A percentile compares a stretch with the other conserved stretches of the same genome.
These are phyloP conservation scores for Dermatemys mawii DNA, from an alignment of 2,113 vertebrate species.

Conservation along the genomic window DNA sequence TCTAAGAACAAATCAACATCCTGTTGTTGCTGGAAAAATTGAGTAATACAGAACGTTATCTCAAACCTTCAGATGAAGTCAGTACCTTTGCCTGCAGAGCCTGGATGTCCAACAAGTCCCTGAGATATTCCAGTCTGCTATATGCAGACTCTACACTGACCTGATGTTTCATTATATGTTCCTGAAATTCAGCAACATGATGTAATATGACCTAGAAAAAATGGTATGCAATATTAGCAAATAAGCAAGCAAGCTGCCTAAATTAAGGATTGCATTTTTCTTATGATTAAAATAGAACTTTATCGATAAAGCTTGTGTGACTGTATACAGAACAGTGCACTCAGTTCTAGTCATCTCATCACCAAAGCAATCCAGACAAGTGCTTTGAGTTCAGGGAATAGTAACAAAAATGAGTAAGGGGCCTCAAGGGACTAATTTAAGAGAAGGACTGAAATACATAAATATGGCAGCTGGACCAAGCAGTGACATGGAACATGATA, in stretches of 20 bases:
- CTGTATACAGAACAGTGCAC: background rate
- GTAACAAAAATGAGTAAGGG: background rate
- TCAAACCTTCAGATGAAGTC: background rate
- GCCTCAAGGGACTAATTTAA: background rate
- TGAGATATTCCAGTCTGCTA: conserved; percentile 73
- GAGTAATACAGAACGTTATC: background rate
- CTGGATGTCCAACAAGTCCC: conserved; percentile 76
- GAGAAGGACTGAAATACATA: background rate
- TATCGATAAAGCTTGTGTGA: background rate
- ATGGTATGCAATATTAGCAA: background rate
- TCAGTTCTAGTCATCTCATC: background rate
- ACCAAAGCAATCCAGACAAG: background rate
- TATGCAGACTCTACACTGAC: conserved; percentile 77
- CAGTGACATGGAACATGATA: background rate
- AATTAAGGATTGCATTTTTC: background rate
- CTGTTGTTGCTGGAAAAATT: background rate
- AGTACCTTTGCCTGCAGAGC: conserved; percentile 84
- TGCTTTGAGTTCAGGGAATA: background rate
- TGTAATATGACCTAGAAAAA: conserved; percentile 72
- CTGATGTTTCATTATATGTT: conserved; percentile 73
- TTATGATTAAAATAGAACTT: background rate
- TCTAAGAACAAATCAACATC: background rate
- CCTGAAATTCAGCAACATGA: conserved; percentile 77
- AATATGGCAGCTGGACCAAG: background rate
- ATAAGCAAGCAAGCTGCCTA: background rate